phyloP scores from a whole-genome alignment of 2,888 invertebrate species.

The Drosophila hamatofila region DNA sequence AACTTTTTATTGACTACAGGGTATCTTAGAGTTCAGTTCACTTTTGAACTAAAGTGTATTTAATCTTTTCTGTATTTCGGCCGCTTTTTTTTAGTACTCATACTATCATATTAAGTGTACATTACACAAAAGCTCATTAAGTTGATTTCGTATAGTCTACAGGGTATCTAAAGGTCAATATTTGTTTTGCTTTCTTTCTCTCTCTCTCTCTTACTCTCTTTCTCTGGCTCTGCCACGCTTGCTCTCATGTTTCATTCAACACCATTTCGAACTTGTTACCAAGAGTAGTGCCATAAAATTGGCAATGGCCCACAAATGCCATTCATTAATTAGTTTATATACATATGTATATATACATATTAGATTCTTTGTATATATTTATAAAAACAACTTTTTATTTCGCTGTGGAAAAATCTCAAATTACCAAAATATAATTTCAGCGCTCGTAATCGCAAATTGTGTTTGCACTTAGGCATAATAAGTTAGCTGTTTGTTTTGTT shows the following conservation, averaged over 20 bases:
- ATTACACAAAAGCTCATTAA: slow-evolving; percentile 5
- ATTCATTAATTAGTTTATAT: slow-evolving; percentile 10
- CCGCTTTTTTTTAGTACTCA: background rate
- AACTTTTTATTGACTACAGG: slow-evolving; percentile 5
- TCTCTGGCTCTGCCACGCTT: too few relatives aligned
- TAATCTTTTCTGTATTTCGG: background rate
- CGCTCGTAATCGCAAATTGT: slow-evolving; percentile 8
- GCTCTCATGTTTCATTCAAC: slow-evolving; percentile 10
- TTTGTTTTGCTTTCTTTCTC: background rate
- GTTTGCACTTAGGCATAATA: slow-evolving; percentile 8
- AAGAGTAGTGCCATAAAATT: slow-evolving; percentile 28
- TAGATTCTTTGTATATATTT: background rate
- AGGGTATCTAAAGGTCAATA: slow-evolving; percentile 30
- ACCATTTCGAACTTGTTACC: slow-evolving; percentile 26
- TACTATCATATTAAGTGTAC: background rate
- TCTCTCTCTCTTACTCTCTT: background rate
- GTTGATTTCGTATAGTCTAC: background rate
- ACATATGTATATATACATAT: background rate
- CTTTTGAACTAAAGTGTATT: too few relatives aligned
- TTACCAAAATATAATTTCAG: slow-evolving; percentile 8
- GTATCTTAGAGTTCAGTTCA: background rate
- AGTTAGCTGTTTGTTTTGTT: background rate
- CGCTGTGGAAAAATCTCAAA: slow-evolving; percentile 20
- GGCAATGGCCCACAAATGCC: background rate
- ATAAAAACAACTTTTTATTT: slow-evolving; percentile 1